Evolutionary conservation across 1,140 invertebrate genomes (phyloP).

Genomic region (Drosophila aff.): DNA sequence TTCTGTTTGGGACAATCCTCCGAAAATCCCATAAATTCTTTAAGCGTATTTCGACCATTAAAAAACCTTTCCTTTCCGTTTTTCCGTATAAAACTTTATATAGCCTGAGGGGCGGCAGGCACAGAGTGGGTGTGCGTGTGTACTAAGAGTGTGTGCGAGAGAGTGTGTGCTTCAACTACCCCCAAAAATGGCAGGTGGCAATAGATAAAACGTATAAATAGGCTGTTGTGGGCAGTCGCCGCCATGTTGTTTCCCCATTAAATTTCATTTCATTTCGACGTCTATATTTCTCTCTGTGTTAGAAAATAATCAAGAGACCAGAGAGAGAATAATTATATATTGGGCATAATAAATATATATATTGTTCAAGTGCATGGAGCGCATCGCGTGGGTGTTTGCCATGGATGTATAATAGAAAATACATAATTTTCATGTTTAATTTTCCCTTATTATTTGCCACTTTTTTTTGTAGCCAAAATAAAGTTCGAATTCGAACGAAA

Average conservation of each 20-base stretch:
- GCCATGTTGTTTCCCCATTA: slow-evolving; percentile 62
- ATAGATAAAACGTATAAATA: slow-evolving; percentile 62
- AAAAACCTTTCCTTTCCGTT: slow-evolving; percentile 37
- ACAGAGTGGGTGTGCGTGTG: slow-evolving; percentile 29
- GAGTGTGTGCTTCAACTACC: slow-evolving; percentile 52
- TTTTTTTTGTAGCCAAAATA: slow-evolving; percentile 25
- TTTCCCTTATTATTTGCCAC: slow-evolving; percentile 29
- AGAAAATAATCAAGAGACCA: slow-evolving; percentile 60
- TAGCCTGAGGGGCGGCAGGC: slow-evolving; percentile 69
- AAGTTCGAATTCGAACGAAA: slow-evolving; percentile 39
- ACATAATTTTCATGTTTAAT: slow-evolving; percentile 40
- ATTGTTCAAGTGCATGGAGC: slow-evolving; percentile 56
- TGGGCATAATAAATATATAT: slow-evolving; percentile 27
- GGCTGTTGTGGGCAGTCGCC: slow-evolving; percentile 59
- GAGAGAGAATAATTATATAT: slow-evolving; percentile 48
- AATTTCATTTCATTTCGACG: slow-evolving; percentile 54
- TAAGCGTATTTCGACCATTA: slow-evolving; percentile 39
- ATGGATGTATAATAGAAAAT: slow-evolving; percentile 11
- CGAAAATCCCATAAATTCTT: slow-evolving; percentile 45
- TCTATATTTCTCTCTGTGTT: slow-evolving; percentile 25
- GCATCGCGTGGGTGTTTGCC: slow-evolving; percentile 53
- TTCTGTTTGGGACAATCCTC: slow-evolving; percentile 31
- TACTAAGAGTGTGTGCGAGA: slow-evolving; percentile 24
- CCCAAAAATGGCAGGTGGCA: slow-evolving; percentile 78
- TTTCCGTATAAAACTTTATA: slow-evolving; percentile 58